Conservation (phyloP, 92 coral and sea anemone species). For the Porites evermanni region DNA sequence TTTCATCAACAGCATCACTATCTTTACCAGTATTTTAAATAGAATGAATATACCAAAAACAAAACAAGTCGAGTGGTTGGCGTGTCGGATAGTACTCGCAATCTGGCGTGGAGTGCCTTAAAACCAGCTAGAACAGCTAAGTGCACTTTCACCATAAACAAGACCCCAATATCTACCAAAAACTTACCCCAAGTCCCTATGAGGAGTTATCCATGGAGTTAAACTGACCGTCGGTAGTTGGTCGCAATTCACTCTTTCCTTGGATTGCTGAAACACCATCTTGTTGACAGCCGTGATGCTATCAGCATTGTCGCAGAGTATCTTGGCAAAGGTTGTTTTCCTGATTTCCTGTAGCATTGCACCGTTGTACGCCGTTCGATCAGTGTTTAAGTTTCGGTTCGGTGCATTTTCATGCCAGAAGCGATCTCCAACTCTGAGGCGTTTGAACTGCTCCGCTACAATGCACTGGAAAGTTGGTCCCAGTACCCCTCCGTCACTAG, state of each 20-base stretch:
- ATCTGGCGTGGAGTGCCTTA: too few species aligned
- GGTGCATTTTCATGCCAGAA: slow-evolving; percentile 93
- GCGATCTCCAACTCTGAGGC: slow-evolving; percentile 87
- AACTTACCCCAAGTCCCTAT: too few species aligned
- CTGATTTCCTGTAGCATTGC: slow-evolving; percentile 82
- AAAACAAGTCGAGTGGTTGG: too few species aligned
- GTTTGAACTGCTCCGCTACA: slow-evolving; percentile 71
- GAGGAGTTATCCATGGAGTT: neutral
- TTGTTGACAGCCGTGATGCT: slow-evolving; percentile 64
- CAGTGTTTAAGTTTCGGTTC: neutral
- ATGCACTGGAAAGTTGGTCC: slow-evolving; percentile 92
- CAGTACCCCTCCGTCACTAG: slow-evolving; percentile 65
- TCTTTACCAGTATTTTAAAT: too few species aligned
- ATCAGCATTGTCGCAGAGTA: slow-evolving; percentile 80
- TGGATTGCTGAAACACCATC: slow-evolving; percentile 52
- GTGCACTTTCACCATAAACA: too few species aligned
- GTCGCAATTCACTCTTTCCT: neutral
- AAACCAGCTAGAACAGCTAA: too few species aligned
- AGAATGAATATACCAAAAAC: too few species aligned
- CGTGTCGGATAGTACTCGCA: too few species aligned
- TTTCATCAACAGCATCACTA: too few species aligned
- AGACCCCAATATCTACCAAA: too few species aligned
- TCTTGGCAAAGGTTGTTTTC: slow-evolving; percentile 76
- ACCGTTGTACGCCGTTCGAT: slow-evolving; percentile 54
- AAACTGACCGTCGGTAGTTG: neutral